Conservation (phyloP, 2,113 vertebrate species). For the Saccopteryx bilineata region DNA sequence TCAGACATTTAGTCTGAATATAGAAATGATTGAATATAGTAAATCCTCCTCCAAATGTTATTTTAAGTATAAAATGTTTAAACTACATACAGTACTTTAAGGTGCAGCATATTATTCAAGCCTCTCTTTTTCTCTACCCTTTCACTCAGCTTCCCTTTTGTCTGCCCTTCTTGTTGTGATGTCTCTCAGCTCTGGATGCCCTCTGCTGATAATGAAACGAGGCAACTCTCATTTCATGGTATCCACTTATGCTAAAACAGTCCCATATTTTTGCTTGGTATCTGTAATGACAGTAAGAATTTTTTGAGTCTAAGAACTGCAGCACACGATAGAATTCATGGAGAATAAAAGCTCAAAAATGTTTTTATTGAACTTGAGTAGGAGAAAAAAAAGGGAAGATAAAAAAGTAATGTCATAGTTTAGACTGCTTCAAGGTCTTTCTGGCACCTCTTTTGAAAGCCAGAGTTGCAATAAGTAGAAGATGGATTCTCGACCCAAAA, state of each 20-base stretch:
- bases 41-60: conserved; percentile 36
- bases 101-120: neutral
- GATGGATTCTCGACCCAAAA: too few relatives aligned
- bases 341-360: fast-evolving
- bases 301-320: fast-evolving
- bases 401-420: fast-evolving
- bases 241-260: fast-evolving
- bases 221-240: fast-evolving
- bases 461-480: neutral
- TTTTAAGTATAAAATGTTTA: conserved; percentile 57
- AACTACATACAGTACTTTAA: neutral
- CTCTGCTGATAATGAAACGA: fast-evolving
- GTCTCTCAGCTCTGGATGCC: fast-evolving
- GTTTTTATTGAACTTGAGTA: neutral
- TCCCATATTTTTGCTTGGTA: fast-evolving
- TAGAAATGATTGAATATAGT: neutral
- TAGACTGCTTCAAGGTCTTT: too few relatives aligned
- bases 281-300: fast-evolving
- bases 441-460: neutral
- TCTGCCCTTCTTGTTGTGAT: neutral
- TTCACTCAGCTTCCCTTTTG: fast-evolving
- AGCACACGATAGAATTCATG: fast-evolving
- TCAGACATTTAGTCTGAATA: conserved; percentile 76
- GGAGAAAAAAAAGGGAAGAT: neutral
- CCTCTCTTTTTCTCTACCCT: neutral